Conservation (phyloP, 2,797 vertebrate genomes). For the Sternarchorhynchus goeldii region DNA sequence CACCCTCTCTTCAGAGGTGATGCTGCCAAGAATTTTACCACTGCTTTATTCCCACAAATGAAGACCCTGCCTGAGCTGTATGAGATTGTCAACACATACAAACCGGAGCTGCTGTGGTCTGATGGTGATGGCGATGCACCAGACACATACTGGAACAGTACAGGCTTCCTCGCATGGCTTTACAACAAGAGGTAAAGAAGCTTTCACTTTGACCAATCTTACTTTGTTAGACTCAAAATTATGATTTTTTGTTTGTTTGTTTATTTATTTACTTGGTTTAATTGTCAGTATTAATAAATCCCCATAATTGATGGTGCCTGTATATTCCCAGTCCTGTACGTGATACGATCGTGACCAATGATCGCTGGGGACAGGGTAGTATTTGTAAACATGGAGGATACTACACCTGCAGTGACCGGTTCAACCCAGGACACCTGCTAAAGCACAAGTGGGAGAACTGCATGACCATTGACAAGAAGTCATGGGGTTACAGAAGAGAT, state of each 20-base stretch:
- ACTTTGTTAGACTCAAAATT: neutral
- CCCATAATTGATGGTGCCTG: neutral
- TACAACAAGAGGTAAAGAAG: conserved; percentile 89
- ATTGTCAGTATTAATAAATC: neutral
- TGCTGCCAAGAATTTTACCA: conserved; percentile 73
- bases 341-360: conserved; percentile 92
- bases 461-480: conserved; percentile 89
- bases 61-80: conserved; percentile 93
- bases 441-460: conserved; percentile 97
- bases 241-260: neutral
- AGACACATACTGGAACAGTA: conserved; percentile 94
- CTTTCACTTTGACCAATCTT: neutral
- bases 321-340: conserved; percentile 83
- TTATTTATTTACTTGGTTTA: neutral
- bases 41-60: conserved; percentile 77
- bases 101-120: conserved; percentile 92
- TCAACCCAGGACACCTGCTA: conserved; percentile 87
- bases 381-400: conserved; percentile 91
- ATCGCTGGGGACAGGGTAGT: conserved; percentile 87
- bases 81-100: conserved; percentile 84
- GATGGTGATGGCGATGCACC: conserved; percentile 89
- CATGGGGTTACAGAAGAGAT: conserved; percentile 91
- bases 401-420: conserved; percentile 91
- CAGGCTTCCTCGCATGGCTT: conserved; percentile 94
- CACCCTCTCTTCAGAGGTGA: conserved; percentile 86